Percentiles rank a stretch among this genome's conserved stretches.
Evolutionary conservation across 2,888 invertebrate genomes (phyloP).

Genomic region (Julus scanicus): DNA sequence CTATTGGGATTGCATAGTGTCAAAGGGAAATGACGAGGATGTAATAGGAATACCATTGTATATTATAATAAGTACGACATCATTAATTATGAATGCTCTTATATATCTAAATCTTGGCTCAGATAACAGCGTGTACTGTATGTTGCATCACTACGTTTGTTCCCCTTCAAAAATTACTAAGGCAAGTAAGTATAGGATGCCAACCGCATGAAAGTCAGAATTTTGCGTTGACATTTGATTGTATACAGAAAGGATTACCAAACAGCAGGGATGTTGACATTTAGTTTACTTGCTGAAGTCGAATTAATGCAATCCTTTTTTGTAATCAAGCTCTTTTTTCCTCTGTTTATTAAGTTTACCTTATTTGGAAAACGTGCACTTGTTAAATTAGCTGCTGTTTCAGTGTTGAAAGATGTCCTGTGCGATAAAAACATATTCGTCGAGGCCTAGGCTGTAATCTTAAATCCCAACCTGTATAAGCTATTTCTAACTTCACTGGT

Average conservation of each 20-base stretch:
- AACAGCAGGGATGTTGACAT: neutral
- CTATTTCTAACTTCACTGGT: too few relatives aligned
- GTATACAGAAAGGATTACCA: neutral
- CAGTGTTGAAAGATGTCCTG: neutral
- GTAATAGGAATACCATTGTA: neutral
- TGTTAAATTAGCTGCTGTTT: conserved; percentile 16
- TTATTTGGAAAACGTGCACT: neutral
- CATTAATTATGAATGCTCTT: neutral
- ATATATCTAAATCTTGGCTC: neutral
- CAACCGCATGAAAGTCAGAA: neutral
- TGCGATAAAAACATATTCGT: neutral
- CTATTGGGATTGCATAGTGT: neutral
- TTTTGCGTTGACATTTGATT: neutral
- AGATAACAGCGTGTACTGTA: neutral
- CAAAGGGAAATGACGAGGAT: neutral
- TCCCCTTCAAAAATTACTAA: too few relatives aligned
- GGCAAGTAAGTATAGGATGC: neutral
- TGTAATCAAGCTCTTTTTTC: neutral
- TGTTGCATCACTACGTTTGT: too few relatives aligned
- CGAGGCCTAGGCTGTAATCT: neutral
- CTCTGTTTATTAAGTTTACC: neutral
- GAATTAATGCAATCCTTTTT: neutral
- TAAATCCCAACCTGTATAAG: neutral
- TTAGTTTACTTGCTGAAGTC: neutral
- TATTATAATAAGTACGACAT: neutral